A percentile compares a stretch with the other conserved stretches of the same genome.
Conservation (phyloP, 2,888 invertebrate genomes). For the Pterostichus madidus region DNA sequence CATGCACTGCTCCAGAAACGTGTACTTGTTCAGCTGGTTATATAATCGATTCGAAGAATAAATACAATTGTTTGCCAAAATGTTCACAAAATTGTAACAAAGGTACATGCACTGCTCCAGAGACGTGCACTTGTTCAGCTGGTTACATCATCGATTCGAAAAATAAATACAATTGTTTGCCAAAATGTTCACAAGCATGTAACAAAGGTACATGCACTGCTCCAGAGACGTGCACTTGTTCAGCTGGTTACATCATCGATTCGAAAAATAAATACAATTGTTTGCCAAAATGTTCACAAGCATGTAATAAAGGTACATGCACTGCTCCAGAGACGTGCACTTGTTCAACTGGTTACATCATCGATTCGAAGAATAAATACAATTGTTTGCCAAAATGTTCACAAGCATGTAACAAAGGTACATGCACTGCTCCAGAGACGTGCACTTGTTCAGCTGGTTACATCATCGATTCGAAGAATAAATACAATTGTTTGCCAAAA, state of each 20-base stretch:
- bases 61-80: conserved; percentile 70
- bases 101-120: conserved; percentile 74
- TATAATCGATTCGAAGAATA: conserved; percentile 68
- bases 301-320: conserved; percentile 69
- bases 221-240: conserved; percentile 69
- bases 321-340: conserved; percentile 69
- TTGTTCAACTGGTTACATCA: conserved; percentile 71
- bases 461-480: conserved; percentile 68
- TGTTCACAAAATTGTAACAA: conserved; percentile 72
- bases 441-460: conserved; percentile 72
- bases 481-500: conserved; percentile 70
- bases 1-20: conserved; percentile 69
- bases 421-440: conserved; percentile 69
- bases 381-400: conserved; percentile 71
- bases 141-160: conserved; percentile 78
- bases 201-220: conserved; percentile 71
- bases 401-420: conserved; percentile 69
- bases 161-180: conserved; percentile 74
- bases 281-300: conserved; percentile 70
- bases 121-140: conserved; percentile 77
- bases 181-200: conserved; percentile 75
- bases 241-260: conserved; percentile 78
- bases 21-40: conserved; percentile 72
- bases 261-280: conserved; percentile 69
- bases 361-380: conserved; percentile 67